These are phyloP conservation scores for Teinopalpus imperialis DNA, from an alignment of 2,888 invertebrate species.

Conservation along the genomic window DNA sequence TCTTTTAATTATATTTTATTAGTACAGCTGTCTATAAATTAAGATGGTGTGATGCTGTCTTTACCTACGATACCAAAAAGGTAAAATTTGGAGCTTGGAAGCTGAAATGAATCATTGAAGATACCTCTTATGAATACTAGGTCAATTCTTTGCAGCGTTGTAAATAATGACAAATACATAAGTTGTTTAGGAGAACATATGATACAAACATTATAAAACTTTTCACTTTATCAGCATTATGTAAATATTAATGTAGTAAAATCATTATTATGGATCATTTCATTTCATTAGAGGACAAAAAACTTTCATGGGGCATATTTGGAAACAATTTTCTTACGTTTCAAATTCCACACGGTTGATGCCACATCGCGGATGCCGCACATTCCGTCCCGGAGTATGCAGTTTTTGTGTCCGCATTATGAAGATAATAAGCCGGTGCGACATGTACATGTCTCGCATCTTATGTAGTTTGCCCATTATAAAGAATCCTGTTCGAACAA, in stretches of 20 bases:
- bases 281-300: constrained; percentile 22
- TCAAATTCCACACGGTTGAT: constrained; percentile 18
- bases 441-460: constrained; percentile 16
- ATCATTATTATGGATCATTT: constrained; percentile 23
- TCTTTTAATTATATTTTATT: background rate
- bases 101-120: no score
- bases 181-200: no score
- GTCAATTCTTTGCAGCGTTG: no score
- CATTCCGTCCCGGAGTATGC: background rate
- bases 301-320: constrained; percentile 9
- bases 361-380: background rate
- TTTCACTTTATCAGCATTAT: no score
- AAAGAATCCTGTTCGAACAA: constrained; percentile 18
- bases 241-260: no score
- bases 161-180: no score
- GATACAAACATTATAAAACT: no score
- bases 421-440: constrained; percentile 25
- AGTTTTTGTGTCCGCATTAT: constrained; percentile 21
- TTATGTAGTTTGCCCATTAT: constrained; percentile 9
- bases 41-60: no score
- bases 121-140: no score
- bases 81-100: no score
- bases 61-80: no score
- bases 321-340: constrained; percentile 8
- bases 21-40: no score